These are phyloP conservation scores for Siniperca scherzeri DNA, from an alignment of 2,797 vertebrate species.

Conservation along the genomic window DNA sequence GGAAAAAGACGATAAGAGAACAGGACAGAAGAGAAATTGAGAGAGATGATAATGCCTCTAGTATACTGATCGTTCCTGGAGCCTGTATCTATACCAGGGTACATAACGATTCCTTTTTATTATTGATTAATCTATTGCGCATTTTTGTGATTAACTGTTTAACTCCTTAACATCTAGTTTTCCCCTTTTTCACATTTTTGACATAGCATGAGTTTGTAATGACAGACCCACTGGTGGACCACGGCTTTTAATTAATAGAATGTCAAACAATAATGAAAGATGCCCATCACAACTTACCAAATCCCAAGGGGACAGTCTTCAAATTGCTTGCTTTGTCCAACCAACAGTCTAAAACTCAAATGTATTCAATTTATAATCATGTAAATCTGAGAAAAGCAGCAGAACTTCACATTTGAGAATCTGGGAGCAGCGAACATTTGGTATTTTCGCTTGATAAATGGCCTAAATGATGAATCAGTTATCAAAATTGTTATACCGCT, in stretches of 20 bases:
- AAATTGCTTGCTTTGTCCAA: neutral
- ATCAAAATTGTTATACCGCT: neutral
- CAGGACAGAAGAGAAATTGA: neutral
- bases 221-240: neutral
- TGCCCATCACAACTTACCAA: neutral
- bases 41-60: neutral
- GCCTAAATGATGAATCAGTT: neutral
- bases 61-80: neutral
- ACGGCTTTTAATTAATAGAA: neutral
- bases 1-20: slow-evolving; percentile 29
- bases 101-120: neutral
- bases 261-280: neutral
- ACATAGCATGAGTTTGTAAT: neutral
- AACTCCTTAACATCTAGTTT: neutral
- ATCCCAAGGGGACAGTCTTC: neutral
- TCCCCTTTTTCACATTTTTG: no score
- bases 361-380: neutral
- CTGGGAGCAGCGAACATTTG: neutral
- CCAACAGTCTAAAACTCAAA: no score
- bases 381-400: neutral
- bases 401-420: neutral
- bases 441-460: neutral
- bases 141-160: neutral
- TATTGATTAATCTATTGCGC: neutral
- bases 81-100: no score